Conservation (phyloP, 2,888 invertebrate species). For the Leptogaster cylindrica region DNA sequence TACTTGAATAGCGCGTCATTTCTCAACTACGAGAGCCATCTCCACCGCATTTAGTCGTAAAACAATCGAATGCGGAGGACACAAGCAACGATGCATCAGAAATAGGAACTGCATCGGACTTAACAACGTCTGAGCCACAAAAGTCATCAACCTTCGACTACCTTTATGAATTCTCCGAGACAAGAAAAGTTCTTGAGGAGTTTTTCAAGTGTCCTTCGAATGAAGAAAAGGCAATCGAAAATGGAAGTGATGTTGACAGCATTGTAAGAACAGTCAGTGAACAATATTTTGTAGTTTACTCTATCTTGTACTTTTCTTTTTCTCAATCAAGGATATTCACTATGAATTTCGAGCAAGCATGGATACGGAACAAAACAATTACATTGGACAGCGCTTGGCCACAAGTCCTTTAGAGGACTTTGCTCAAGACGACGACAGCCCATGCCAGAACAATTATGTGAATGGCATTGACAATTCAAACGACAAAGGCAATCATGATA, state of each 20-base stretch:
- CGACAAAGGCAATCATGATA: constrained; percentile 54
- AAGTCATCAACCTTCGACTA: constrained; percentile 79
- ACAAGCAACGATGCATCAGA: constrained; percentile 62
- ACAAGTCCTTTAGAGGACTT: constrained; percentile 44
- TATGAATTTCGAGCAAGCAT: constrained; percentile 47
- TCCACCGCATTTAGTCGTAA: constrained; percentile 54
- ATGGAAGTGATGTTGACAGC: constrained; percentile 62
- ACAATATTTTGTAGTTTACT: no score
- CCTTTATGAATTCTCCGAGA: constrained; percentile 89
- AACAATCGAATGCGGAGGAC: constrained; percentile 58
- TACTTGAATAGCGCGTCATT: neutral
- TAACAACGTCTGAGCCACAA: constrained; percentile 59
- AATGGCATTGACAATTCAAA: constrained; percentile 39
- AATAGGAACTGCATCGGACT: constrained; percentile 61
- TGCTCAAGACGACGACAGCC: constrained; percentile 52
- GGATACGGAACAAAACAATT: constrained; percentile 46
- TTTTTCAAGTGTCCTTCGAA: constrained; percentile 83
- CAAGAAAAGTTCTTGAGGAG: constrained; percentile 87
- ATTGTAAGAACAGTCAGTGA: constrained; percentile 53
- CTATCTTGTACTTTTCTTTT: no score
- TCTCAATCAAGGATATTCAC: constrained; percentile 48
- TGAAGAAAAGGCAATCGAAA: constrained; percentile 66
- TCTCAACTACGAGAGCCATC: constrained; percentile 54
- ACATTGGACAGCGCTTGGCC: constrained; percentile 47
- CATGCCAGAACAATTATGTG: constrained; percentile 49